Base-by-base conservation (phyloP, 2,888 invertebrate species). In the Lymantria monacha region DNA sequence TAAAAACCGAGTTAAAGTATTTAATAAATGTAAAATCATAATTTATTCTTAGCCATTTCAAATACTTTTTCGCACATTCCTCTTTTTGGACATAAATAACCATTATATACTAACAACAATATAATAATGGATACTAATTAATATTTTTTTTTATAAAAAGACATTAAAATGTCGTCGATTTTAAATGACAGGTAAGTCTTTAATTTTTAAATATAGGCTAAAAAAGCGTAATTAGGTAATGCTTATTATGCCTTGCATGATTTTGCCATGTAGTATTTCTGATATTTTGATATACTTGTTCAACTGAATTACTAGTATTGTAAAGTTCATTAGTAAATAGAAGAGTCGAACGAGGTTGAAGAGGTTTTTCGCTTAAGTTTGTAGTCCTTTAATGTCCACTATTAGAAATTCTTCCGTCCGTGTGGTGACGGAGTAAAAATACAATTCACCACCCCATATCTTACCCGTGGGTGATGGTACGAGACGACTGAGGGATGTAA, bases 61-160 rank as follows among this genome's bases (percentile, higher is more conserved):
- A 44, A 48, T 38, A 76, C 84, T 86, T 84, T 90, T 89, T 90
- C 90, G 90, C 89, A 90, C 90, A 90, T 90, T 88, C 79, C 86
- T 88, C 87, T 85, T 70, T 53, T 60, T 49, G 46, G 46, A 13
- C 13, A 9, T 13, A 31, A 31, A 31, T 30, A 37, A 11, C n/a
- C 10, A 42, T 38, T 41, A n/a, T 33, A 41, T 41, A 45, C 43
- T 50, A 56, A 44, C 48, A 30, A 15, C 30, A 38, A 33, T 10
- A 7, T 33, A 33, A 33, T 22, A 33, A 33, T 7, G 5, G 33
- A 10, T 33, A 1, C 33, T 10, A 33, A 33, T 8, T 7, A 8
- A 33, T 8, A 7, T 1, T 33, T n/a, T 5, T 7, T 33, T 8
- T 5, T 22, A 3, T 22, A 22, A 33, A 33, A 33, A 33, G 9